These are phyloP conservation scores for Periparus ater DNA, from an alignment of 2,797 vertebrate genomes.

Conservation along the genomic window DNA sequence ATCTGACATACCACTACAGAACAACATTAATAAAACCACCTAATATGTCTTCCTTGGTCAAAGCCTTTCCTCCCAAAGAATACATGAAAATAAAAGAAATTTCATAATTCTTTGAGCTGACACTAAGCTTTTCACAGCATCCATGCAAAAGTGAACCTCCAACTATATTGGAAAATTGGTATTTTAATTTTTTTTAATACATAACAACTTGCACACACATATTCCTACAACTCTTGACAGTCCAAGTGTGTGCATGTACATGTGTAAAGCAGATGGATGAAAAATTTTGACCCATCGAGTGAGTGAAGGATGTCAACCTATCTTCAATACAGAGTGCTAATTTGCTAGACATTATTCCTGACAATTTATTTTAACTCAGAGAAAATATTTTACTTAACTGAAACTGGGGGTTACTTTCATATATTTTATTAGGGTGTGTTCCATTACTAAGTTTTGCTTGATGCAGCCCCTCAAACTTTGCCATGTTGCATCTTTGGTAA, in stretches of 20 bases:
- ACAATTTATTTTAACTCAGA: not conserved
- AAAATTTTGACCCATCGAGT: not conserved
- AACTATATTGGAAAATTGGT: rapidly evolving
- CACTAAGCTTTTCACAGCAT: not conserved
- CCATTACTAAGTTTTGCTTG: not conserved
- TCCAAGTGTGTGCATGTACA: not conserved
- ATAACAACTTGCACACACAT: not conserved
- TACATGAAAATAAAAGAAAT: not conserved
- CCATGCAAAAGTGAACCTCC: not conserved
- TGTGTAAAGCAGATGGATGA: not conserved
- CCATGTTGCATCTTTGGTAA: not conserved
- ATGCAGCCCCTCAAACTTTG: not conserved
- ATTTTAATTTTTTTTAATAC: not conserved
- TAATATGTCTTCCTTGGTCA: not conserved
- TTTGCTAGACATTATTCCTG: not conserved
- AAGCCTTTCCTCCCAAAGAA: not conserved
- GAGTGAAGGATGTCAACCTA: not conserved
- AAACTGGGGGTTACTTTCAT: not conserved
- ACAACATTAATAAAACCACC: not conserved
- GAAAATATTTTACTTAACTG: not conserved
- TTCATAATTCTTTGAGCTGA: not conserved
- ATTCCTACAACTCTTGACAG: not conserved
- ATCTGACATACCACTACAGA: not conserved
- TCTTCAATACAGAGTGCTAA: not conserved
- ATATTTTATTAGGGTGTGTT: not conserved